Evolutionary conservation across 2,888 invertebrate species (phyloP).

Genomic region (Ormyrus pomaceus): DNA sequence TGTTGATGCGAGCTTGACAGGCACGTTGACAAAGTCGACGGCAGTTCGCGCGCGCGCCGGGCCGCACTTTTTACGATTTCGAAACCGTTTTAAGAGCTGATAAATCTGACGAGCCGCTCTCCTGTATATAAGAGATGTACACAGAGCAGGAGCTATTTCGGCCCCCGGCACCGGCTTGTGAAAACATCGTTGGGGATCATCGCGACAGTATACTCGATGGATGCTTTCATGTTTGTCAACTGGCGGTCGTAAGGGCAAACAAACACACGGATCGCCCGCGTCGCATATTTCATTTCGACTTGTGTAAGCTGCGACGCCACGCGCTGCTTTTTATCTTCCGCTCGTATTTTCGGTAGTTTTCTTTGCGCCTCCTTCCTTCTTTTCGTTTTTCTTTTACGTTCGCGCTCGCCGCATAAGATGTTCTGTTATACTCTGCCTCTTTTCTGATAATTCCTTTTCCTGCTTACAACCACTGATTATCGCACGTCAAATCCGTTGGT

Average conservation of each 20-base stretch:
- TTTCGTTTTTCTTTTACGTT: background rate
- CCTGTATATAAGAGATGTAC: constrained; percentile 24
- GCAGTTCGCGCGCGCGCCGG: background rate
- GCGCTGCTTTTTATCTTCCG: constrained; percentile 23
- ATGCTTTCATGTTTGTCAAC: constrained; percentile 70
- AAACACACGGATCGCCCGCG: constrained; percentile 63
- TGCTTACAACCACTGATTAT: too few relatives aligned
- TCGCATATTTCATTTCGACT: constrained; percentile 38
- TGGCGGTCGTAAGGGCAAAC: constrained; percentile 65
- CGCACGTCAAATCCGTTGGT: too few relatives aligned
- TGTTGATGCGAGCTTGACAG: constrained; percentile 74
- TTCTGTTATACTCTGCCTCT: too few relatives aligned
- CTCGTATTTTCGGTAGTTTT: background rate
- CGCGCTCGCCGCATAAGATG: too few relatives aligned
- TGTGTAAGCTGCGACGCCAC: background rate
- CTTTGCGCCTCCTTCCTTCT: background rate
- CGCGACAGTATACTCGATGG: constrained; percentile 54
- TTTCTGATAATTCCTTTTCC: too few relatives aligned
- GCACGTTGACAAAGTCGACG: constrained; percentile 74
- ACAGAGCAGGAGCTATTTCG: constrained; percentile 46
- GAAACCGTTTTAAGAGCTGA: constrained; percentile 70
- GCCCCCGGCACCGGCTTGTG: constrained; percentile 58
- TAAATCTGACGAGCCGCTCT: constrained; percentile 63
- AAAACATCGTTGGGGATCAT: constrained; percentile 63
- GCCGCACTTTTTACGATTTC: constrained; percentile 69